Evolutionary conservation across 2,113 vertebrate species (phyloP), one percentile per base, ranked within the genome.

Genomic region (Pontoporia blainvillei): DNA sequence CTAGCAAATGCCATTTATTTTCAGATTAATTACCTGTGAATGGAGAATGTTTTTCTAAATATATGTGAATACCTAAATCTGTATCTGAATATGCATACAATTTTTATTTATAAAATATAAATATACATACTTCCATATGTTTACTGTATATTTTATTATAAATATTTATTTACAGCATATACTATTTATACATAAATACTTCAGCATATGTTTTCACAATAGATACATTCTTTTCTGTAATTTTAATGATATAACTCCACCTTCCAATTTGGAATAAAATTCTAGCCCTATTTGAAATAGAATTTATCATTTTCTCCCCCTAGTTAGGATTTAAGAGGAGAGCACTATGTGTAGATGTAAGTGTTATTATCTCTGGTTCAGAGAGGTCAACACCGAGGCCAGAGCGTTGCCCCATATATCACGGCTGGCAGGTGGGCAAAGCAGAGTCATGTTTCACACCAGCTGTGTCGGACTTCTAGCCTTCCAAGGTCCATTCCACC

Each of bases 1-100:
- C 61, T 79, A 92, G 36, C 5, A 87, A 82, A 71, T 91, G 14
- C 0, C n/a, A 83, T 39, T 96, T 90, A 90, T 78, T 94, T 97
- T 94, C 49, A 94, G 71, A 67, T 87, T 90, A 91, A 87, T 34
- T n/a, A 86, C 15, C 15, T 79, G 34, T 72, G 17, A 94, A 31
- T 57, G 5, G 25, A 85, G 83, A 92, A 96, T 69, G 5, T 54
- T 41, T 92, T 92, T 61, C 62, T 66, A 90, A 95, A 94, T 21
- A 79, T 44, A 89, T 88, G 20, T 76, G 39, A 81, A 71, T 66
- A 86, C 31, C 67, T 76, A 39, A 86, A 73, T 64, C n/a, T 62
- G 71, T 71, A 29, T 54, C 17, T 78, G 20, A 94, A 82, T 78
- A 83, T 59, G 6, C 5, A 66, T 76, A 25, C 31, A 59, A 90